Evolutionary conservation across 1,140 invertebrate species (phyloP).

Genomic region (Psix sp.): DNA sequence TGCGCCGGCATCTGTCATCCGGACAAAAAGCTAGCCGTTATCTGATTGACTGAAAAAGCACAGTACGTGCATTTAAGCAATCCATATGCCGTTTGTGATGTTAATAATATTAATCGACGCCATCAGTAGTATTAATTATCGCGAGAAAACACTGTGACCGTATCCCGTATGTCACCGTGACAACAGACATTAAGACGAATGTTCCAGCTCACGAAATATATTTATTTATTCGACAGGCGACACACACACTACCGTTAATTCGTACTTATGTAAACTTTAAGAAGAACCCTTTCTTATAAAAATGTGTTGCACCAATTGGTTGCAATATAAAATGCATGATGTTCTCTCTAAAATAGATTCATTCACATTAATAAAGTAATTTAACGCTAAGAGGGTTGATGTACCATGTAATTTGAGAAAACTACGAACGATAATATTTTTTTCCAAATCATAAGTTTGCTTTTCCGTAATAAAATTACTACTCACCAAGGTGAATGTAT

Average conservation of each 20-base stretch:
- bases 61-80: constrained; percentile 28
- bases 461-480: no score
- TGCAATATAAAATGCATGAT: constrained; percentile 40
- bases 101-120: constrained; percentile 60
- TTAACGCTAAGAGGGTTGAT: constrained; percentile 10
- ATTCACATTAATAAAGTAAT: constrained; percentile 15
- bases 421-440: no score
- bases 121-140: constrained; percentile 59
- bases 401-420: no score
- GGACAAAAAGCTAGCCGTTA: constrained; percentile 42
- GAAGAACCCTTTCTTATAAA: constrained; percentile 31
- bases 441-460: no score
- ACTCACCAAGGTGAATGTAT: no score
- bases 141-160: constrained; percentile 53
- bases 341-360: neutral
- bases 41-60: constrained; percentile 34
- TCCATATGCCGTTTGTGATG: constrained; percentile 52
- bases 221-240: constrained; percentile 49
- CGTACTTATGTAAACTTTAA: no score
- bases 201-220: constrained; percentile 38
- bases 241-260: no score
- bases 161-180: constrained; percentile 42
- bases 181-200: constrained; percentile 46
- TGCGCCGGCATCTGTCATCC: constrained; percentile 37
- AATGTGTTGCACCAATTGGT: constrained; percentile 26